A percentile compares a stretch with the other conserved stretches of the same genome.
These are phyloP conservation scores for Pogonophryne albipinna DNA, from an alignment of 2,797 vertebrate species.

Conservation along the genomic window DNA sequence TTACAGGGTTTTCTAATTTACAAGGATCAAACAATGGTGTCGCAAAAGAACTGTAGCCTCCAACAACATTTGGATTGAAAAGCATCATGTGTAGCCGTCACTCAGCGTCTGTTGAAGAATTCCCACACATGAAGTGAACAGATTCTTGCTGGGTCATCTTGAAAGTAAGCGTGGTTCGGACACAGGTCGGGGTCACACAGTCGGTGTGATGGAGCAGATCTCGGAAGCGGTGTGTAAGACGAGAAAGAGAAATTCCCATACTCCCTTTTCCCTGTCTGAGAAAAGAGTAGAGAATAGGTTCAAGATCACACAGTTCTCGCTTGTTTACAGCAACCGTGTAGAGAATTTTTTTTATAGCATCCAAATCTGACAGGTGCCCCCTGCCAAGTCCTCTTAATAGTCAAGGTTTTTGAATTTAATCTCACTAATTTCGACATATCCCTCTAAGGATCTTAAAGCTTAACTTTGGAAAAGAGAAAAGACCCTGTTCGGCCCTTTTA, in stretches of 20 bases:
- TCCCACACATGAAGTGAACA: conserved; percentile 28
- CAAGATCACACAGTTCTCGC: conserved; percentile 65
- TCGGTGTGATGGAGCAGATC: conserved; percentile 42
- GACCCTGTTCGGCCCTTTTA: conserved; percentile 67
- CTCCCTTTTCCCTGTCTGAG: conserved; percentile 48
- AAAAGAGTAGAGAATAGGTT: conserved; percentile 64
- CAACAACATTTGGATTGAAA: conserved; percentile 24
- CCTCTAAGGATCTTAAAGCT: conserved; percentile 76
- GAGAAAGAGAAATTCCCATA: conserved; percentile 66
- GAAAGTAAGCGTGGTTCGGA: conserved; percentile 31
- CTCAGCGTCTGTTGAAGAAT: conserved; percentile 37
- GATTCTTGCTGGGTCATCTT: conserved; percentile 29
- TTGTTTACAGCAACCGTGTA: conserved; percentile 69
- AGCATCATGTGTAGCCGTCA: conserved; percentile 40
- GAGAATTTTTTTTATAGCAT: conserved; percentile 45
- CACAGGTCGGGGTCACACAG: conserved; percentile 45
- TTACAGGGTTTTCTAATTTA: conserved; percentile 49
- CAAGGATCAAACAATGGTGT: conserved; percentile 46
- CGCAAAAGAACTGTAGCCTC: conserved; percentile 25
- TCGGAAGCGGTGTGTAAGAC: conserved; percentile 43
- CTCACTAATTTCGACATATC: conserved; percentile 81
- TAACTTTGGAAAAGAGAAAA: conserved; percentile 72
- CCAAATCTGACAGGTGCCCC: conserved; percentile 71
- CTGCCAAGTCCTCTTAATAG: conserved; percentile 72
- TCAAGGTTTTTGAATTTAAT: conserved; percentile 76